Evolutionary conservation across 1,140 invertebrate genomes (phyloP).

Genomic region (Orussus abietinus): DNA sequence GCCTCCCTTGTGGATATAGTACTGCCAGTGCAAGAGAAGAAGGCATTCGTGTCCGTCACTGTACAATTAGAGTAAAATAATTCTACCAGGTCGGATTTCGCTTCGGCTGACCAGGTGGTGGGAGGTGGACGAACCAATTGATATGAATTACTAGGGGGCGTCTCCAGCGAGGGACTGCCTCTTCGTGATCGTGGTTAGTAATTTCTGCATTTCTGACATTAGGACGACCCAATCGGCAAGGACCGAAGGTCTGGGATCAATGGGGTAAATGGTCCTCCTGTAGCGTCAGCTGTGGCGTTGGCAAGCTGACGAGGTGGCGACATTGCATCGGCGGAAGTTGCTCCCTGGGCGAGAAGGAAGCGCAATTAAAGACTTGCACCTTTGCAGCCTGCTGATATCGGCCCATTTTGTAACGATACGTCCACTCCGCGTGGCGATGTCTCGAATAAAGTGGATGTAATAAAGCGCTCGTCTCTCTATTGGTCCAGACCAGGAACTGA

Average conservation of each 20-base stretch:
- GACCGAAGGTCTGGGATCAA: slow-evolving; percentile 48
- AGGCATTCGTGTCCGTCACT: too few species aligned
- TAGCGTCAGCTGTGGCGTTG: slow-evolving; percentile 49
- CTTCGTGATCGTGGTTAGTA: neutral
- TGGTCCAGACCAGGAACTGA: slow-evolving; percentile 13
- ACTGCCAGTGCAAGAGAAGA: too few species aligned
- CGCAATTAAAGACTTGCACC: slow-evolving; percentile 53
- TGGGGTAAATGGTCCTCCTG: slow-evolving; percentile 52
- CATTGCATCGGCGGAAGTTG: slow-evolving; percentile 50
- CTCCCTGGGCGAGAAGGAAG: slow-evolving; percentile 50
- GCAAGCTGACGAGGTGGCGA: slow-evolving; percentile 49
- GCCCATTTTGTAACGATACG: neutral
- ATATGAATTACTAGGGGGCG: neutral
- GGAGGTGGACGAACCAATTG: neutral
- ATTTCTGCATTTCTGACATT: too few species aligned
- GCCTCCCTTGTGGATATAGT: too few species aligned
- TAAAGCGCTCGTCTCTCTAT: too few species aligned
- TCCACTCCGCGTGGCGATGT: neutral
- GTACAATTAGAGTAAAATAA: neutral
- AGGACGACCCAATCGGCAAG: slow-evolving; percentile 9
- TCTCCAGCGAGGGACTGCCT: neutral
- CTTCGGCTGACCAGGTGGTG: neutral
- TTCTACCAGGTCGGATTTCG: neutral
- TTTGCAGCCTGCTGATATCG: slow-evolving; percentile 41
- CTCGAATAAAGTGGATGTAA: slow-evolving; percentile 3